These are phyloP conservation scores for Sthenelais limicola DNA, from an alignment of 2,888 invertebrate genomes.

Conservation along the genomic window DNA sequence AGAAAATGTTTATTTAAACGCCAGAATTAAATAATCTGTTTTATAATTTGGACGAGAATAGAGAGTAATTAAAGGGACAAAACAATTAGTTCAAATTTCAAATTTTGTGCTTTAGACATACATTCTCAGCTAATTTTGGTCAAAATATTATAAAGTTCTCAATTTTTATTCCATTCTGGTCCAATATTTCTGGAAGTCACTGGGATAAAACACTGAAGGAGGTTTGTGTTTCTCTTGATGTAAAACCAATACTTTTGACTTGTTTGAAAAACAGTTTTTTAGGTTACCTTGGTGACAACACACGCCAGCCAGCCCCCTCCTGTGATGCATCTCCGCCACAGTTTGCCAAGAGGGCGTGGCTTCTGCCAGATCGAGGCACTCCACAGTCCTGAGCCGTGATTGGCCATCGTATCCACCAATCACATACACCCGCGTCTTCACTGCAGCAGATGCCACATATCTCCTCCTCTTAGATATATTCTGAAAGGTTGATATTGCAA, in stretches of 20 bases:
- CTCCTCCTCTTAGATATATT: slow-evolving; percentile 62
- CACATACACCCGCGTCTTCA: slow-evolving; percentile 67
- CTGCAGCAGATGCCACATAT: slow-evolving; percentile 68
- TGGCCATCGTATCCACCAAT: slow-evolving; percentile 71
- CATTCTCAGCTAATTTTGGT: too few relatives aligned
- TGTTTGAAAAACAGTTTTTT: background rate
- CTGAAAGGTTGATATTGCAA: too few relatives aligned
- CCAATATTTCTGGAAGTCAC: too few relatives aligned
- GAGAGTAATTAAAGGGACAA: too few relatives aligned
- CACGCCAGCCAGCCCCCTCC: slow-evolving; percentile 68
- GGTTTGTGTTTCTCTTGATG: background rate
- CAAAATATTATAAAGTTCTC: too few relatives aligned
- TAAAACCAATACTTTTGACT: background rate
- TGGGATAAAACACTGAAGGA: too few relatives aligned
- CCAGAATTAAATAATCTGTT: too few relatives aligned
- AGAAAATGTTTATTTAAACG: too few relatives aligned
- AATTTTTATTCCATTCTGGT: too few relatives aligned
- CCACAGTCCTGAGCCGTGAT: slow-evolving; percentile 66
- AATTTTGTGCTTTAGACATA: too few relatives aligned
- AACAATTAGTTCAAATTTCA: too few relatives aligned
- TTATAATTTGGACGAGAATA: too few relatives aligned
- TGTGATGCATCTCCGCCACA: slow-evolving; percentile 67
- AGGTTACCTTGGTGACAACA: slow-evolving; percentile 67
- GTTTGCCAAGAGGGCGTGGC: slow-evolving; percentile 64
- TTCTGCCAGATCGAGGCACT: slow-evolving; percentile 66